Conservation (phyloP, 2,797 vertebrate species). For the Rhinogobio ventralis region DNA sequence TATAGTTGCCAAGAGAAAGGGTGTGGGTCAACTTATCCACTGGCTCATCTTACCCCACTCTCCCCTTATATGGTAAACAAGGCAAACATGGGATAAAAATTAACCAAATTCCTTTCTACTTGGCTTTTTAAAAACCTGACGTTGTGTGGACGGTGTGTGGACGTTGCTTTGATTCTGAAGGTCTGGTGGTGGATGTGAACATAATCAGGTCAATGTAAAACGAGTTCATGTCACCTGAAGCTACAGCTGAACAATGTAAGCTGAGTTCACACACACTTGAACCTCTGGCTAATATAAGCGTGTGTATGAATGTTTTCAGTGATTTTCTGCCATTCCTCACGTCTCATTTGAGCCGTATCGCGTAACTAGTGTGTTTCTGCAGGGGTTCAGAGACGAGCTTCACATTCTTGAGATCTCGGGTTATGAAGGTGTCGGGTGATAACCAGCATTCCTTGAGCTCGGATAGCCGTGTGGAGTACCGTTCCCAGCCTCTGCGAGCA, state of each 20-base stretch:
- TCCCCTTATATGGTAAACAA: neutral
- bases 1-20: too few relatives aligned
- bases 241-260: neutral
- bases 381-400: conserved; percentile 17
- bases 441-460: conserved; percentile 39
- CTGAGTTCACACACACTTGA: neutral
- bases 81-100: neutral
- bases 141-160: too few relatives aligned
- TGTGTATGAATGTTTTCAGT: neutral
- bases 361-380: conserved; percentile 51
- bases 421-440: conserved; percentile 20
- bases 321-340: conserved; percentile 64
- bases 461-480: conserved; percentile 24
- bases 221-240: neutral
- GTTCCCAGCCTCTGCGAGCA: conserved; percentile 2
- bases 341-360: conserved; percentile 59
- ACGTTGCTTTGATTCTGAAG: neutral
- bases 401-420: conserved; percentile 45
- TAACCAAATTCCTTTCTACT: neutral
- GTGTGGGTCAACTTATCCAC: too few relatives aligned
- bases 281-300: too few relatives aligned
- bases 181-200: conserved; percentile 1
- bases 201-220: neutral
- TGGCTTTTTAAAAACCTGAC: neutral
- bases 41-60: too few relatives aligned